A percentile compares a stretch with the other conserved stretches of the same genome.
Conservation (phyloP, 2,797 vertebrate genomes). For the Rhynchonycteris naso region DNA sequence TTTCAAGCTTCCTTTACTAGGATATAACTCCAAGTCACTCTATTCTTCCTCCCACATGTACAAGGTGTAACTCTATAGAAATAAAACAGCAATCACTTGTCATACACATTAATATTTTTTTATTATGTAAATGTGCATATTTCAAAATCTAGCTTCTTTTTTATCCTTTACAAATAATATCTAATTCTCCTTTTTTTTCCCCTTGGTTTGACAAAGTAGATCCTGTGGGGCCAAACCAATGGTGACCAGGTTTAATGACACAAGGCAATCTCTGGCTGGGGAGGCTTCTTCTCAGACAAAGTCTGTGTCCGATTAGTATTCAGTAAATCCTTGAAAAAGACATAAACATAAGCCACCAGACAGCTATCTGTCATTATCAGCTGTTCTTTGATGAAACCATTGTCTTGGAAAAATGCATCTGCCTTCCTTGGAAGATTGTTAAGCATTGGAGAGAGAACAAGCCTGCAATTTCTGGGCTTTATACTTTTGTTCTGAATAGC, state of each 20-base stretch:
- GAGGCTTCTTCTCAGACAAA: constrained; percentile 27
- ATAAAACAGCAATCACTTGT: not conserved
- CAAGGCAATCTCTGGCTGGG: not conserved
- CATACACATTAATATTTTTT: not conserved
- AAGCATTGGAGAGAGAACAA: constrained; percentile 30
- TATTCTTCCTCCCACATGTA: not conserved
- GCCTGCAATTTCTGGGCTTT: constrained; percentile 45
- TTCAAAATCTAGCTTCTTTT: not conserved
- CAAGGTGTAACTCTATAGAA: not conserved
- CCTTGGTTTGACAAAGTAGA: not conserved
- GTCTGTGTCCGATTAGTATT: constrained; percentile 43
- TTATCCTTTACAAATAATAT: not conserved
- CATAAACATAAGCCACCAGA: not conserved
- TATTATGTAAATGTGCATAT: not conserved
- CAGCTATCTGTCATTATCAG: constrained; percentile 53
- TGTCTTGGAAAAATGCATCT: constrained; percentile 66
- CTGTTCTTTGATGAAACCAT: constrained; percentile 66
- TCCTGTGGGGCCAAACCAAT: not conserved
- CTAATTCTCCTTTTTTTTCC: not conserved
- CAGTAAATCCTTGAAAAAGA: constrained; percentile 55
- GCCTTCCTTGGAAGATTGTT: constrained; percentile 52
- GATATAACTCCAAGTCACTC: not conserved
- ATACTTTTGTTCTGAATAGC: constrained; percentile 52
- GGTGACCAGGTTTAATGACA: constrained; percentile 32
- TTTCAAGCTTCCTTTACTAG: not conserved